Conservation (phyloP, 2,797 vertebrate species). For the Lemur catta region DNA sequence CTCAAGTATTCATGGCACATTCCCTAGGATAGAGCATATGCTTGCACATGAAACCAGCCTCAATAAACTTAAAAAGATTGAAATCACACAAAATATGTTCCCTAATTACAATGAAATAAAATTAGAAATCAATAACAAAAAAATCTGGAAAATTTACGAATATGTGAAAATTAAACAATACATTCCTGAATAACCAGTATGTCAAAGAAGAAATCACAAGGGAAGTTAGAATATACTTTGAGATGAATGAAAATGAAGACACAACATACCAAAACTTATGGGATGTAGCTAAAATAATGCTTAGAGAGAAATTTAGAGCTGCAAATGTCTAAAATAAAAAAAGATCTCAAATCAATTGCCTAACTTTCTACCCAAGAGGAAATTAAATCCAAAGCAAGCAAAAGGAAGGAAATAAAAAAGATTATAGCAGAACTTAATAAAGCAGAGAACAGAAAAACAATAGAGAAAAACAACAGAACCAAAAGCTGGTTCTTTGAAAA, state of each 20-base stretch:
- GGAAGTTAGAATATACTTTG: not conserved
- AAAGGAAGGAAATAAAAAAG: not conserved
- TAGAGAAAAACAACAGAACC: not conserved
- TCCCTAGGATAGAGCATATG: not conserved
- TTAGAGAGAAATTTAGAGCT: not conserved
- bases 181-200: not conserved
- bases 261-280: not conserved
- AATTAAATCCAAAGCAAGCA: slow-evolving; percentile 30
- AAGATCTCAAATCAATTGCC: not conserved
- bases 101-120: not conserved
- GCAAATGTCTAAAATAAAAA: not conserved
- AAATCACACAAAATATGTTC: not conserved
- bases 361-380: not conserved
- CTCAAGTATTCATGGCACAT: not conserved
- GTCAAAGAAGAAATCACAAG: not conserved
- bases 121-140: not conserved
- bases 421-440: not conserved
- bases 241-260: not conserved
- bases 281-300: not conserved
- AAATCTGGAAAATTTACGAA: not conserved
- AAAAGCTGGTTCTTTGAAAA: not conserved
- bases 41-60: not conserved
- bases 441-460: not conserved
- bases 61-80: not conserved
- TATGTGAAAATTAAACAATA: not conserved